Evolutionary conservation across 1,140 invertebrate genomes (phyloP).

Genomic region (Kradibia gibbosae): DNA sequence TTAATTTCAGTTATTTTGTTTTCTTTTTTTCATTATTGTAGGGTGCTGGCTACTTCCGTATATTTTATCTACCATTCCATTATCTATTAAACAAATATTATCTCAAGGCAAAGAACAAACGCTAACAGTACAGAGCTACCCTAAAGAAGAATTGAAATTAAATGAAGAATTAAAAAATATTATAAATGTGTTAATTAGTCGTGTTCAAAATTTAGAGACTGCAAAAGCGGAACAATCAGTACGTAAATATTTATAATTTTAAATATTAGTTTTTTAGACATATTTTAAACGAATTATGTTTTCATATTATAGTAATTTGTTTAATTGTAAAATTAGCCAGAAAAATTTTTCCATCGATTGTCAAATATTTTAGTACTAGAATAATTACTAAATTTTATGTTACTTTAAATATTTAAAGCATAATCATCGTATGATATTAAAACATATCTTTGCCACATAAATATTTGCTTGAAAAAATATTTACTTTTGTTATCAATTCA

Average conservation of each 20-base stretch:
- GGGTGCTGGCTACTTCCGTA: constrained; percentile 59
- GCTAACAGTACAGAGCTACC: background rate
- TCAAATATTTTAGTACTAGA: constrained; percentile 51
- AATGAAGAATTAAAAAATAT: constrained; percentile 51
- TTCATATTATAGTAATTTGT: no score
- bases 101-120: constrained; percentile 15
- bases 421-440: constrained; percentile 49
- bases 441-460: constrained; percentile 58
- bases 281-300: no score
- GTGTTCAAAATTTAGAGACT: constrained; percentile 60
- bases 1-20: background rate
- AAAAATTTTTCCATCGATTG: background rate
- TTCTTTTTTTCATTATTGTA: constrained; percentile 55
- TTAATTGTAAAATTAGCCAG: constrained; percentile 9
- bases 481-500: constrained; percentile 8
- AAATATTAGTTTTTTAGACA: no score
- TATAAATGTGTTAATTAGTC: constrained; percentile 55
- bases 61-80: constrained; percentile 42
- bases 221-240: constrained; percentile 56
- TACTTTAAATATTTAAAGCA: constrained; percentile 50
- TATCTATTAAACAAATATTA: constrained; percentile 15
- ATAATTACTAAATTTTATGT: constrained; percentile 55
- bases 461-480: constrained; percentile 36
- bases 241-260: no score
- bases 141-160: constrained; percentile 24